A percentile compares a stretch with the other conserved stretches of the same genome.
These are phyloP conservation scores for Drosophila nigrodunni DNA, from an alignment of 1,140 invertebrate genomes.

Conservation along the genomic window DNA sequence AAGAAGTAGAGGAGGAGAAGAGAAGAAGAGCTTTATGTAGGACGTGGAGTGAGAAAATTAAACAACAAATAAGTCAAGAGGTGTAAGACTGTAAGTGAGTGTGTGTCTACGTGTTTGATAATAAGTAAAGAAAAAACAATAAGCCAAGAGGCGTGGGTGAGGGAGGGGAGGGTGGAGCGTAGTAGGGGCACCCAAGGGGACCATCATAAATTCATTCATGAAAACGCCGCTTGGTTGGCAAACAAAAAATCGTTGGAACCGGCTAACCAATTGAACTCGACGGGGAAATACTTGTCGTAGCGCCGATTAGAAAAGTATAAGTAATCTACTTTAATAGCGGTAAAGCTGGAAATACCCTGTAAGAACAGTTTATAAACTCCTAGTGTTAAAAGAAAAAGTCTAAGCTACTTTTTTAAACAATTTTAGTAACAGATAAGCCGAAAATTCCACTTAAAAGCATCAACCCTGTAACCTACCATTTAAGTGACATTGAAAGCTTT, in stretches of 20 bases:
- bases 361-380: no score
- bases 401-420: background rate
- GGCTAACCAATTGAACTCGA: slow-evolving; percentile 18
- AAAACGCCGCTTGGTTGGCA: slow-evolving; percentile 46
- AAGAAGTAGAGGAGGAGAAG: background rate
- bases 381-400: no score
- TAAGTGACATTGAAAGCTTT: background rate
- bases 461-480: background rate
- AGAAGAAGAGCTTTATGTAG: slow-evolving; percentile 22
- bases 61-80: slow-evolving; percentile 43
- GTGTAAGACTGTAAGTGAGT: slow-evolving; percentile 13
- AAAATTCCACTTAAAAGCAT: background rate
- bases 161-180: background rate
- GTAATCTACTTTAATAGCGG: no score
- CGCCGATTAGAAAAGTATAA: background rate
- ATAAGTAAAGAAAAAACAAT: slow-evolving; percentile 48
- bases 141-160: background rate
- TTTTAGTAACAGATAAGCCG: no score
- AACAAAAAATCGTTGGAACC: slow-evolving; percentile 33
- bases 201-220: slow-evolving; percentile 80
- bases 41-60: slow-evolving; percentile 48
- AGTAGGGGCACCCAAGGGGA: slow-evolving; percentile 8
- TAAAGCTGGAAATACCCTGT: no score
- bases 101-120: slow-evolving; percentile 42
- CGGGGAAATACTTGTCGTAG: slow-evolving; percentile 21